phyloP scores from a whole-genome alignment of 2,113 vertebrate species.

The Strigops habroptila region DNA sequence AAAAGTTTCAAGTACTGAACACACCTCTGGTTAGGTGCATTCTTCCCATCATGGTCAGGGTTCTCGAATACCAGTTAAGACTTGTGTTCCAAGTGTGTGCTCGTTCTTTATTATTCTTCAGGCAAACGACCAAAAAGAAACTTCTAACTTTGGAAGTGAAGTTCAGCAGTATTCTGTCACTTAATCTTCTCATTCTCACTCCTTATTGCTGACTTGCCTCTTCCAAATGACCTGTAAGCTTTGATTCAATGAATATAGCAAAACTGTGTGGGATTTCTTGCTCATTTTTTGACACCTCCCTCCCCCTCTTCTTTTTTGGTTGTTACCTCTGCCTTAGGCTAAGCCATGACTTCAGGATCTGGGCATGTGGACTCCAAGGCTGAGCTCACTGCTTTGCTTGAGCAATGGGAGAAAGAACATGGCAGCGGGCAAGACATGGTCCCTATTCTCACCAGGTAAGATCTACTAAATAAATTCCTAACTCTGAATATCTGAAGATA shows the following conservation, averaged over 20 bases:
- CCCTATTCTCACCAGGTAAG: conserved; percentile 91
- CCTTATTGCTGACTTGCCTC: neutral
- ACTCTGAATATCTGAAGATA: neutral
- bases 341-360: conserved; percentile 84
- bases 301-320: neutral
- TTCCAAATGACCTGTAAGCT: neutral
- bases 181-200: neutral
- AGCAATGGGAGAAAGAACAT: conserved; percentile 97
- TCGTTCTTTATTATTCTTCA: neutral
- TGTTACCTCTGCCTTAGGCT: conserved; percentile 62
- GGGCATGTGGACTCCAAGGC: conserved; percentile 94
- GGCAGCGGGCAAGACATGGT: conserved; percentile 91
- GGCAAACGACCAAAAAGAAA: neutral
- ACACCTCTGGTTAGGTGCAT: neutral
- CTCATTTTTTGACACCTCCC: neutral
- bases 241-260: neutral
- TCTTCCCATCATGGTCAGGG: neutral
- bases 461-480: neutral
- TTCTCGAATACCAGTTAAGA: neutral
- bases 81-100: neutral
- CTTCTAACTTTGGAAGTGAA: neutral
- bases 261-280: neutral
- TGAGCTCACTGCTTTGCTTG: conserved; percentile 93
- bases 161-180: neutral
- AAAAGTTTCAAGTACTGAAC: neutral